These are phyloP conservation scores for Cotesia glomerata DNA, from an alignment of 1,140 invertebrate species.

Conservation along the genomic window DNA sequence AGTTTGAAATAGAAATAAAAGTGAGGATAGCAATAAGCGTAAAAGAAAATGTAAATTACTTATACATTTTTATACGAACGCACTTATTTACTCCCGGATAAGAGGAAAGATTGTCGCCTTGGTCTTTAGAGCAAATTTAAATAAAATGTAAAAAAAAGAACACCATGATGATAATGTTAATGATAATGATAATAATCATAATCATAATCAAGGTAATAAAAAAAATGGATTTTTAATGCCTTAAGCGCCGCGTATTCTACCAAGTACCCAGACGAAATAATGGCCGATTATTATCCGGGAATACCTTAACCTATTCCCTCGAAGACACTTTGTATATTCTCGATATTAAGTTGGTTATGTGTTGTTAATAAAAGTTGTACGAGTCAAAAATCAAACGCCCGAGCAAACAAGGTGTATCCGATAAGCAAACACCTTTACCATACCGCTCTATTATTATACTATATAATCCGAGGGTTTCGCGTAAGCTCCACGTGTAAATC, in stretches of 20 bases:
- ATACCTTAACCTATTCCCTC: background rate
- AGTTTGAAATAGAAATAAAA: conserved; percentile 30
- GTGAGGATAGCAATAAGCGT: background rate
- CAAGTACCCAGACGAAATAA: conserved; percentile 27
- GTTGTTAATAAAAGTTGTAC: background rate
- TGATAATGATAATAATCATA: too few species aligned
- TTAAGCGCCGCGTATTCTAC: conserved; percentile 12
- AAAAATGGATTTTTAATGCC: conserved; percentile 2
- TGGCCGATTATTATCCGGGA: conserved; percentile 19
- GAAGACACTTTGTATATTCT: background rate
- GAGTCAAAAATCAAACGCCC: conserved; percentile 2
- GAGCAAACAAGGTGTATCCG: conserved; percentile 5
- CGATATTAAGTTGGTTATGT: background rate
- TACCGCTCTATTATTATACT: conserved; percentile 29
- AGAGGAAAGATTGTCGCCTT: conserved; percentile 2
- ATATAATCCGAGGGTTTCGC: conserved; percentile 19
- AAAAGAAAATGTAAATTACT: conserved; percentile 8
- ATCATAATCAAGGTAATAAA: too few species aligned
- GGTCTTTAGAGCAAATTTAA: background rate
- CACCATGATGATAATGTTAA: too few species aligned
- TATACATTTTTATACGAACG: conserved; percentile 6
- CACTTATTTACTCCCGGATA: background rate
- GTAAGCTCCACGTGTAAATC: too few species aligned
- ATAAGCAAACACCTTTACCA: conserved; percentile 26
- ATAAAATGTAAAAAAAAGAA: background rate